Conservation (phyloP, 2,113 vertebrate genomes). For the Aspidoscelis tigris region DNA sequence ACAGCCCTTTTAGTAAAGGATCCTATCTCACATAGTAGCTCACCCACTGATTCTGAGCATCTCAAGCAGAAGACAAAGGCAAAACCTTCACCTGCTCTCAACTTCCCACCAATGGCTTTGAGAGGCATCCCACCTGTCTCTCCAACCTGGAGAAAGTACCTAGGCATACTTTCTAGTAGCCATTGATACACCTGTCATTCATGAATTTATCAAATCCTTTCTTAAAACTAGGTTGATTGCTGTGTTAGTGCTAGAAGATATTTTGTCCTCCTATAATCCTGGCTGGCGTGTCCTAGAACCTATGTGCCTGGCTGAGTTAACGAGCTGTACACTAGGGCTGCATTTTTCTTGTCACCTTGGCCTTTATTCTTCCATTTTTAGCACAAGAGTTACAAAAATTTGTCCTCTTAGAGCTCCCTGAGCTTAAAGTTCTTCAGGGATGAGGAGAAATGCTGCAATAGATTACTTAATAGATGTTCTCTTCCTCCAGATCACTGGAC, state of each 20-base stretch:
- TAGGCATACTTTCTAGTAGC: too few relatives aligned
- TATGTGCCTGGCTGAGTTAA: background rate
- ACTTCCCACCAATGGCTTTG: too few relatives aligned
- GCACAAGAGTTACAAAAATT: background rate
- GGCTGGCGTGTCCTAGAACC: background rate
- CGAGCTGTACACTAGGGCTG: background rate
- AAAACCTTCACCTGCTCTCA: too few relatives aligned
- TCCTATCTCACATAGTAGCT: too few relatives aligned
- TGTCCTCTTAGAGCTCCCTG: background rate
- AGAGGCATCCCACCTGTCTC: too few relatives aligned
- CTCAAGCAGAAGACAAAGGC: too few relatives aligned
- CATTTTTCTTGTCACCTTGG: background rate
- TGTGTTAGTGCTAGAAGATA: background rate
- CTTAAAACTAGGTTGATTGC: background rate
- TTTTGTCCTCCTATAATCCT: background rate
- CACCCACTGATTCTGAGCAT: too few relatives aligned
- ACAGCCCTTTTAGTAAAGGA: too few relatives aligned
- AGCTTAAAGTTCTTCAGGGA: background rate
- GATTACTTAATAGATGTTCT: slow-evolving; percentile 37
- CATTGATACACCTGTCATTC: too few relatives aligned
- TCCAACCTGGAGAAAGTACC: too few relatives aligned
- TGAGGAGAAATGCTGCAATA: background rate
- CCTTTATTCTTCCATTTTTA: background rate
- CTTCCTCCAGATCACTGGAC: slow-evolving; percentile 88
- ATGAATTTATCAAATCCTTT: too few relatives aligned